Evolutionary conservation across 2,888 invertebrate genomes (phyloP), one percentile per base, ranked within the genome.

Genomic region (Drosophila yooni): DNA sequence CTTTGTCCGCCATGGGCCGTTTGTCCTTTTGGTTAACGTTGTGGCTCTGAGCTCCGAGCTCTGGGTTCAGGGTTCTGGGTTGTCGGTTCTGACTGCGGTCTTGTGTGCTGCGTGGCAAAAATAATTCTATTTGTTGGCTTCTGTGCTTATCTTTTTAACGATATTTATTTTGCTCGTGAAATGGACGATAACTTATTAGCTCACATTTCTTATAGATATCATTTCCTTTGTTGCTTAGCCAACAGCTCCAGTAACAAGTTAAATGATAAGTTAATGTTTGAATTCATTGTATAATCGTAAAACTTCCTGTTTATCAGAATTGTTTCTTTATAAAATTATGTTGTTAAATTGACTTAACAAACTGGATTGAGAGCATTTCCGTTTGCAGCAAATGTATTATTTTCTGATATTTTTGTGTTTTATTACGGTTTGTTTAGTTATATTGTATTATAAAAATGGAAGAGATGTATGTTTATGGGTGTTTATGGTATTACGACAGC

Each of bases 121-220:
- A 77, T 77, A 78, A 78, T 81, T 78, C 78, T 76, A 87, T 85
- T 87, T 84, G 84, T 82, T 82, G 74, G 73, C 85, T 84, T 75
- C 73, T 73, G 81, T 77, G 79, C 82, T 82, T 85, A 87, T 79
- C 82, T 74, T 57, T 79, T 76, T 76, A 84, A 88, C 81, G 76
- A 83, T 81, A 82, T 79, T 84, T 86, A 82, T 82, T 84, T 75
- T 67, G 40, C 77, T 59, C 52, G 61, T 46, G 58, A 59, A 70
- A 64, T 34, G 62, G 64, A 70, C 75, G 74, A 79, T 79, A 78
- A 79, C 79, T 79, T 71, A 79, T 79, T 71, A 75, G 75, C 79
- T 71, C 33, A 78, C 71, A 69, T 63, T 60, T 46, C 65, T 54
- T 52, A 52, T 48, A 43, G 63, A 70, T 63, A 72, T 36, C 11